Evolutionary conservation across 2,888 invertebrate genomes (phyloP).

Genomic region (Phymatocera aterrima): DNA sequence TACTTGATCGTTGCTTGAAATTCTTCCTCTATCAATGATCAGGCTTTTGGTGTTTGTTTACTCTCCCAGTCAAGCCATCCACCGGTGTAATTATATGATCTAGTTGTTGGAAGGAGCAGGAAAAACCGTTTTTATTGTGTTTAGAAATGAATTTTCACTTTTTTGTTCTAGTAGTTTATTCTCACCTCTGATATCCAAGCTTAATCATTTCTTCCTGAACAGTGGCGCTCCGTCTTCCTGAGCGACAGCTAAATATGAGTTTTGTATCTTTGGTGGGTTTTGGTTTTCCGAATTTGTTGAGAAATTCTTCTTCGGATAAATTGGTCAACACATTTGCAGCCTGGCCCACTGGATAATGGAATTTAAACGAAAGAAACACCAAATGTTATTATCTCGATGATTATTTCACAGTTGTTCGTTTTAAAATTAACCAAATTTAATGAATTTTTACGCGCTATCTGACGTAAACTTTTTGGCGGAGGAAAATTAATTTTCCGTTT

Average conservation of each 20-base stretch:
- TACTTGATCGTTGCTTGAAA: not conserved
- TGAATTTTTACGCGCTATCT: too few relatives aligned
- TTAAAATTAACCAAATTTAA: too few relatives aligned
- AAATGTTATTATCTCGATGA: too few relatives aligned
- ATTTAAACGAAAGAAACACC: constrained; percentile 20
- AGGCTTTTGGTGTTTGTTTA: constrained; percentile 55
- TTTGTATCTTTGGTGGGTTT: constrained; percentile 79
- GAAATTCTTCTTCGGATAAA: constrained; percentile 77
- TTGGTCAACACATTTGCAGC: constrained; percentile 74
- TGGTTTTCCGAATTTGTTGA: constrained; percentile 76
- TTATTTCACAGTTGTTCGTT: not conserved
- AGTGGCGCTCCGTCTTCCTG: constrained; percentile 81
- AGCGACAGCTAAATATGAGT: constrained; percentile 83
- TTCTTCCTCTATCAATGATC: not conserved
- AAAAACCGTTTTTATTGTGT: constrained; percentile 43
- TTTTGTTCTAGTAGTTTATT: constrained; percentile 37
- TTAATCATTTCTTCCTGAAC: constrained; percentile 79
- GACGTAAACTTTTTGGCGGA: too few relatives aligned
- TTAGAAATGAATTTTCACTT: not conserved
- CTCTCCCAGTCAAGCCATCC: constrained; percentile 80
- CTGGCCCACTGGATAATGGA: constrained; percentile 76
- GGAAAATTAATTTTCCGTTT: too few relatives aligned
- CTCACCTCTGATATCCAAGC: constrained; percentile 80
- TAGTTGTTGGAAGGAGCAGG: too few relatives aligned
- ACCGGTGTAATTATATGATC: constrained; percentile 78